Evolutionary conservation across 30 jellyfish, hydroid and myxozoan species (phyloP), one percentile per base, ranked within the genome.

Genomic region (Rhopilema esculentum): DNA sequence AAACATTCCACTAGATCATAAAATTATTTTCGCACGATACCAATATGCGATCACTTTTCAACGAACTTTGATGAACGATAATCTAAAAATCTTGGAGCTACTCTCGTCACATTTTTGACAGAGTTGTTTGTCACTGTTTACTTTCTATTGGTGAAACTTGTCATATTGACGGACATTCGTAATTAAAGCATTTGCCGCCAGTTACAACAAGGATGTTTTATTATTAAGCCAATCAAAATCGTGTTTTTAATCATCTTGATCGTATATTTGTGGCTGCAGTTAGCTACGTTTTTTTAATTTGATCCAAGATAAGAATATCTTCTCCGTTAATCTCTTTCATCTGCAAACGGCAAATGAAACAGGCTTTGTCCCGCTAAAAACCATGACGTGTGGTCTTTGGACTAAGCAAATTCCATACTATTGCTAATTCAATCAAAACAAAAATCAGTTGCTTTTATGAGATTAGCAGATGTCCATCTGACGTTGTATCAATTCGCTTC

Each of bases 381-480:
- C 50, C 88, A 29, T 61, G 88, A 64, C 88, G 88, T 78, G 88
- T 61, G 88, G 88, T 78, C 88, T 78, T 51, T 17, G 65, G 33
- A 27, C 33, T 33, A 75, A 67, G 17, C 12, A 20, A 7, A 26
- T 27, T 61, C 65, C 50, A 61, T 73, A 49, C 24, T 16, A 22
- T 70, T 73, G 64, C 24, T 20, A 31, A 73, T 31, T 65, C 49
- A 30, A 73, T 24, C 22, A 73, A 31, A 33, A 9, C 84, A 30
- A 20, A 0, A 73, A 32, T 73, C 51, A 73, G 84, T 15, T 49
- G 70, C 32, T 78, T 51, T 78, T 16, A 57, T 29, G 77, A 78
- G 88, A 64, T 78, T 78, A 48, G 79, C 28, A 61, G 77, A 78
- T 78, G 40, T 0, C 49, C 63, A 62, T 78, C 88, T 78, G 19